These are phyloP conservation scores for Acrobasis suavella DNA, from an alignment of 2,888 invertebrate species.

Conservation along the genomic window DNA sequence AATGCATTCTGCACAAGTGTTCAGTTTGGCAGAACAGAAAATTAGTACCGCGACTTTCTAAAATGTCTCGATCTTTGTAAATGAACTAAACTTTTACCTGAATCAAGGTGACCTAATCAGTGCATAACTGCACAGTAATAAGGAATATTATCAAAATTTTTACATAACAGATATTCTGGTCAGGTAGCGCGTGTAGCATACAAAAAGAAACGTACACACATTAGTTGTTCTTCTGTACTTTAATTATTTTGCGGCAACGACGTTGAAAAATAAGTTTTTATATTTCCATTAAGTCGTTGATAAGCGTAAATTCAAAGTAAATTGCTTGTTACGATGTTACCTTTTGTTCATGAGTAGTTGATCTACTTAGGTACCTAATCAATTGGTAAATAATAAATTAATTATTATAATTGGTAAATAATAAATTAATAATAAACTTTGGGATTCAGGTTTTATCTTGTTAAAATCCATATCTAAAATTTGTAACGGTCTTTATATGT, in stretches of 20 bases:
- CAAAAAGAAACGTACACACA: not conserved
- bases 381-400: not conserved
- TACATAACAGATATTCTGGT: too few relatives aligned
- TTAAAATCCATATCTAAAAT: not conserved
- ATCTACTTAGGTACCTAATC: not conserved
- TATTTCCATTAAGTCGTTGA: constrained; percentile 44
- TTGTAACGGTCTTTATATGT: too few relatives aligned
- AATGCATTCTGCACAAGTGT: too few relatives aligned
- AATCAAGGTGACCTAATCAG: too few relatives aligned
- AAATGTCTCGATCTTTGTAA: too few relatives aligned
- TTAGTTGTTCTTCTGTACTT: not conserved
- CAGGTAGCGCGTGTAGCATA: too few relatives aligned
- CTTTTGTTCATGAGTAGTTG: constrained; percentile 9
- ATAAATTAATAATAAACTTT: not conserved
- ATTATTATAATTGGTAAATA: not conserved
- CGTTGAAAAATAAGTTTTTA: constrained; percentile 53
- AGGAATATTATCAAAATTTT: too few relatives aligned
- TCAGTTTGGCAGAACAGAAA: too few relatives aligned
- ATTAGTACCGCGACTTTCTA: too few relatives aligned
- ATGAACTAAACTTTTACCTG: too few relatives aligned
- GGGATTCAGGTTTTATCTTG: not conserved
- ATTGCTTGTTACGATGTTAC: constrained; percentile 19
- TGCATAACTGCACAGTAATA: too few relatives aligned
- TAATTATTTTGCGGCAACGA: constrained; percentile 45
- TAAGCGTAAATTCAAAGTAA: constrained; percentile 33